Percentiles rank a stretch among this genome's conserved stretches.
phyloP scores from a whole-genome alignment of 2,797 vertebrate species.

The Luscinia megarhynchos region DNA sequence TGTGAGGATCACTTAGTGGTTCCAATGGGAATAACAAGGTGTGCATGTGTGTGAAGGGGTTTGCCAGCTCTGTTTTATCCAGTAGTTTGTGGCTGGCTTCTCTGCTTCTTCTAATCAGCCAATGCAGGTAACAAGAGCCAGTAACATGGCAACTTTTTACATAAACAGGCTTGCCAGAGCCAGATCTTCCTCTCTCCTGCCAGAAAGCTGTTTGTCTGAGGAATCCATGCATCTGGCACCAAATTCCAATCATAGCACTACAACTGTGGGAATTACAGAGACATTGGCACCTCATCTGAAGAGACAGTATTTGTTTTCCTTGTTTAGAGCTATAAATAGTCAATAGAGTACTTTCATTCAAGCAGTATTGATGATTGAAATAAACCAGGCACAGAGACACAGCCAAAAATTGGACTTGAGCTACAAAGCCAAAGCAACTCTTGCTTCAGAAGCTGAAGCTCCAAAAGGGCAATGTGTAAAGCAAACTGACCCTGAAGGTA shows the following conservation, averaged over 20 bases:
- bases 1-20: background rate
- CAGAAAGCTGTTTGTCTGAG: constrained; percentile 64
- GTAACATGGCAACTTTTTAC: background rate
- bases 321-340: constrained; percentile 60
- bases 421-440: background rate
- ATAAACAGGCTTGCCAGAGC: constrained; percentile 17
- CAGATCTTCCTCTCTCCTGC: constrained; percentile 51
- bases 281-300: constrained; percentile 59
- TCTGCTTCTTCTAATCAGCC: background rate
- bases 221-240: constrained; percentile 67
- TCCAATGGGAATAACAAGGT: background rate
- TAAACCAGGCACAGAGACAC: background rate
- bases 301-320: constrained; percentile 67
- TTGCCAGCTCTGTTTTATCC: background rate
- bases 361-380: constrained; percentile 18
- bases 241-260: constrained; percentile 42
- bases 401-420: background rate
- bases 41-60: background rate
- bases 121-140: constrained; percentile 40
- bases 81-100: background rate
- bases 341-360: constrained; percentile 50
- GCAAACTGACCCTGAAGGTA: background rate
- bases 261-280: constrained; percentile 27
- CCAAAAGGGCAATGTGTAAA: background rate
- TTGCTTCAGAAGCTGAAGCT: constrained; percentile 1